These are phyloP conservation scores for Calcarius lapponicus DNA, from an alignment of 2,797 vertebrate genomes.

Conservation along the genomic window DNA sequence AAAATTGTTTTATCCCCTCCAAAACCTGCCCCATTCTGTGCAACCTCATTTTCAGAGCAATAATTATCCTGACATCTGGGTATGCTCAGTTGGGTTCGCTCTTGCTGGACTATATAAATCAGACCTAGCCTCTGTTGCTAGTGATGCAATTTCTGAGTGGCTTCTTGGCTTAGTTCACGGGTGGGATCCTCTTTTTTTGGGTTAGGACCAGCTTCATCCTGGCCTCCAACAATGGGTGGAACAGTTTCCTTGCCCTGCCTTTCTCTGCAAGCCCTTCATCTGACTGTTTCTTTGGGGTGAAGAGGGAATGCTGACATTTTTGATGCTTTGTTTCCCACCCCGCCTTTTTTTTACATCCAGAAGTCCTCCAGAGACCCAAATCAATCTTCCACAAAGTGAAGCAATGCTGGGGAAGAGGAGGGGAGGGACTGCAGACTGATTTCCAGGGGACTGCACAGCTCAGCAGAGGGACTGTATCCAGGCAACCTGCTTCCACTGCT, in stretches of 20 bases:
- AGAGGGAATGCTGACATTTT: neutral
- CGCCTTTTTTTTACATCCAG: neutral
- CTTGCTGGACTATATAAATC: neutral
- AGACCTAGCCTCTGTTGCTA: neutral
- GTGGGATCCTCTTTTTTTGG: neutral
- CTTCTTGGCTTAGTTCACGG: neutral
- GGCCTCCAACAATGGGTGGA: neutral
- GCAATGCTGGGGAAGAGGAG: neutral
- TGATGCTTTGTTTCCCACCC: neutral
- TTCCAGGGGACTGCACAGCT: constrained; percentile 64
- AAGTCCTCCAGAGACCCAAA: constrained; percentile 7
- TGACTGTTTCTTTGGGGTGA: neutral
- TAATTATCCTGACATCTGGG: neutral
- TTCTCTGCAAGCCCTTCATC: neutral
- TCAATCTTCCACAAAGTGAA: constrained; percentile 10
- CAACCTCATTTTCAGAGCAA: neutral
- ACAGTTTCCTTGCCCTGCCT: neutral
- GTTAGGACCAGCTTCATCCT: neutral
- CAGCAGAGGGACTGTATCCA: constrained; percentile 80
- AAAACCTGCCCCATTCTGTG: neutral
- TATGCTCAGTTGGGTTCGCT: neutral
- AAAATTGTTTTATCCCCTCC: neutral
- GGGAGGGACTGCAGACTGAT: neutral
- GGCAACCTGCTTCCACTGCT: constrained; percentile 78
- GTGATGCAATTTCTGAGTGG: neutral